Conservation (phyloP, 2,888 invertebrate species). For the Patella caerulea region DNA sequence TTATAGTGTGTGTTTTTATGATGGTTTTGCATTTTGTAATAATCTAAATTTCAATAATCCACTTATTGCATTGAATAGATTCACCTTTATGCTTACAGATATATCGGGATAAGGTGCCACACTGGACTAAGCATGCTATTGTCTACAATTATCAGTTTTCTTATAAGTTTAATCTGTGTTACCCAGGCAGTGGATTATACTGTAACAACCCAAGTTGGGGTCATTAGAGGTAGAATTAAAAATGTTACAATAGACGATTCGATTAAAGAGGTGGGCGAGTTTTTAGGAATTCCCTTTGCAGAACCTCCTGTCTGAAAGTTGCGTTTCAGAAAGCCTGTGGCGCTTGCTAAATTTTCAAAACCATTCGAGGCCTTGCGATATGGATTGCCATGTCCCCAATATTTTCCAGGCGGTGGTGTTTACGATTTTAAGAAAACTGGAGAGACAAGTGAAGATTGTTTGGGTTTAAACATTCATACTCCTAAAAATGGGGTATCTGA, state of each 20-base stretch:
- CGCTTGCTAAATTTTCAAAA: conserved; percentile 58
- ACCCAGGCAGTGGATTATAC: neutral
- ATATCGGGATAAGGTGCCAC: no score
- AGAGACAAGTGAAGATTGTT: conserved; percentile 48
- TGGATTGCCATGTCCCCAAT: conserved; percentile 87
- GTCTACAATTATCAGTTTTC: no score
- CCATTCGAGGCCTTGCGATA: conserved; percentile 87
- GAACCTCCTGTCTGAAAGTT: conserved; percentile 77
- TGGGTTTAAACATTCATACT: conserved; percentile 47
- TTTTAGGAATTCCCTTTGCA: conserved; percentile 62
- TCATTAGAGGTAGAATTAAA: neutral
- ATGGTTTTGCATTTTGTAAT: no score
- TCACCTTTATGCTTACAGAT: no score
- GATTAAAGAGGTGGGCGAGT: neutral
- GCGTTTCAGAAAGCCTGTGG: conserved; percentile 56
- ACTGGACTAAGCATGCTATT: no score
- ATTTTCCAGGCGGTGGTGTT: neutral
- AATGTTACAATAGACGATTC: neutral
- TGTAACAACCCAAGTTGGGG: neutral
- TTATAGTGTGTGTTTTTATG: no score
- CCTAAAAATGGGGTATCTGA: conserved; percentile 31
- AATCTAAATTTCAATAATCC: no score
- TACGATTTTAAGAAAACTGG: conserved; percentile 21
- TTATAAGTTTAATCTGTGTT: no score
- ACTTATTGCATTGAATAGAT: no score